Base-by-base conservation (phyloP, 2,888 invertebrate species). In the Drosophila putrida region DNA sequence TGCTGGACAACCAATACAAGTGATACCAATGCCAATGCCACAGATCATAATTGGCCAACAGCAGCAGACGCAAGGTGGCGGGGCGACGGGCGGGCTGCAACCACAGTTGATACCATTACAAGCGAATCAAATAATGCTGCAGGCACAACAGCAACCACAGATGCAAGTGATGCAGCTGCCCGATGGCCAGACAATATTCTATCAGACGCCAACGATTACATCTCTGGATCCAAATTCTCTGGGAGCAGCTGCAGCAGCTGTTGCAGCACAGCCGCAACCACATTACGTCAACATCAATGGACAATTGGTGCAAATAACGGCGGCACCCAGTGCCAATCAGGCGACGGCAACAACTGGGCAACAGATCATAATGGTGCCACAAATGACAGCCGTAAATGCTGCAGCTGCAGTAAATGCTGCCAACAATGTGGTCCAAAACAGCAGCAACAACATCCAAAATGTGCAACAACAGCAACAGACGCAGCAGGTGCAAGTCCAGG, bases 161-260 rank as follows among this genome's bases (percentile, higher is more conserved):
- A 95, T 97, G 39, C 98, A 98, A 92, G 93, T 98, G 43, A 95
- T 98, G 36, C 98, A 98, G 91, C 96, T 98, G 0, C 95, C 97
- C 0, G 98, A 98, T 92, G 98, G 98, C 0, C 98, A 98, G 92
- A 97, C 98, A 0, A 96, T 97, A 82, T 97, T 97, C 91, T 92
- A 92, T 70, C 98, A 98, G 91, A 97, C 89, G 13, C 81, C 90
- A n/a, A 80, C 87, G 9, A 71, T 88, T 15, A 57, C 89, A 36
- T 67, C 77, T 4, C 66, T 73, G 44, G 88, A 89, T 55, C 73
- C 89, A 0, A 80, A 79, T 51, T 53, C 81, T 13, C 59, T 74
- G 2, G 67, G 67, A 9, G 71, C 77, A 6, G 75, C 72, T 25
- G 70, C 88, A 0, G 82, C 84, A 10, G 78, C 71, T 4, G 70